A percentile compares a stretch with the other conserved stretches of the same genome.
These are phyloP conservation scores for Sitophilus oryzae DNA, from an alignment of 1,140 invertebrate genomes.

Conservation along the genomic window DNA sequence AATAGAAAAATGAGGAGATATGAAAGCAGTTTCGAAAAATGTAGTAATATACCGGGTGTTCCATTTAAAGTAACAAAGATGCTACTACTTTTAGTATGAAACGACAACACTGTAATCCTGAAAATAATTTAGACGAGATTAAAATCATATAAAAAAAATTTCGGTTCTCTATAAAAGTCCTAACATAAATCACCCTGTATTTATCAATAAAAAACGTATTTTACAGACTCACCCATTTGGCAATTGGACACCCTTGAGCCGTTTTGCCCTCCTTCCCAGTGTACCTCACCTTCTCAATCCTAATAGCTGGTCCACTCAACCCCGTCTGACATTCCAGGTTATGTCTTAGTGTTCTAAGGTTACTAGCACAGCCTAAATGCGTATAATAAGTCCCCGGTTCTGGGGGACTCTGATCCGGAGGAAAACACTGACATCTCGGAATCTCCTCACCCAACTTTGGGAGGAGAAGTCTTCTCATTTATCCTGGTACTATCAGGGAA, in stretches of 20 bases:
- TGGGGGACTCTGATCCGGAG: constrained; percentile 70
- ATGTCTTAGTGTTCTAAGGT: constrained; percentile 70
- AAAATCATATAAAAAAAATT: too few relatives aligned
- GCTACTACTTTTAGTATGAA: too few relatives aligned
- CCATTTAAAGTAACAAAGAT: too few relatives aligned
- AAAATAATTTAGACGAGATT: too few relatives aligned
- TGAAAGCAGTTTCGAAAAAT: too few relatives aligned
- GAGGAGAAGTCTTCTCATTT: too few relatives aligned
- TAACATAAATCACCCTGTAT: too few relatives aligned
- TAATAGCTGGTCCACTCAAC: constrained; percentile 74
- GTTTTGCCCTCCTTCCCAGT: constrained; percentile 96
- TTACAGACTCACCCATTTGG: constrained; percentile 84
- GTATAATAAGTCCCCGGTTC: constrained; percentile 83
- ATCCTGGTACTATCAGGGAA: not conserved
- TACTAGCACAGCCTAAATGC: constrained; percentile 73
- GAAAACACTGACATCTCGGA: constrained; percentile 77
- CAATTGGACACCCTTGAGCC: constrained; percentile 89
- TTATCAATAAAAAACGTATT: not conserved
- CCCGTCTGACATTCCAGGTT: constrained; percentile 82
- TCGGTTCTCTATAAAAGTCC: too few relatives aligned
- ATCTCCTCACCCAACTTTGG: constrained; percentile 57
- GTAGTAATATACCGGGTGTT: too few relatives aligned
- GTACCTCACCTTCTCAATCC: constrained; percentile 91
- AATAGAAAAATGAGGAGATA: too few relatives aligned
- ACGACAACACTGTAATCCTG: too few relatives aligned